A percentile compares a stretch with the other conserved stretches of the same genome.
phyloP scores from a whole-genome alignment of 2,797 vertebrate species.

The Chelmon rostratus region DNA sequence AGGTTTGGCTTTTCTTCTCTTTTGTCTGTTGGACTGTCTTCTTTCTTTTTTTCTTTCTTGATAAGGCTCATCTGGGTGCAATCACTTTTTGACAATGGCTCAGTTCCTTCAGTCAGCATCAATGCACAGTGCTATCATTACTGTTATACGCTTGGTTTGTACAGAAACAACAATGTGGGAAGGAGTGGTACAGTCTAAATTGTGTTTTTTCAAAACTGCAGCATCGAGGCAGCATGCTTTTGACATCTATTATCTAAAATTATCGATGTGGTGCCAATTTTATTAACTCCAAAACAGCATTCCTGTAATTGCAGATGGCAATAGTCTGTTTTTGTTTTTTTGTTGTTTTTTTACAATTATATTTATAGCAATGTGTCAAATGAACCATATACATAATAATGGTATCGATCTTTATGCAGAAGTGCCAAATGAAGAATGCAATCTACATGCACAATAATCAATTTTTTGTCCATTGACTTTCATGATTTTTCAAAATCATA shows the following conservation, averaged over 20 bases:
- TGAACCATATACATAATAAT: conserved; percentile 1
- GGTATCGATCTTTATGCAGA: conserved; percentile 1
- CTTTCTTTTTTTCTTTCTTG: conserved; percentile 22
- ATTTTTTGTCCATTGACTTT: background rate
- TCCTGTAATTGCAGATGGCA: background rate
- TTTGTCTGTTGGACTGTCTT: background rate
- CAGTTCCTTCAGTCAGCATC: conserved; percentile 50
- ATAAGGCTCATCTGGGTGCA: conserved; percentile 53
- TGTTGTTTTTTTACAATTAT: background rate
- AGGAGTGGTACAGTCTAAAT: conserved; percentile 1
- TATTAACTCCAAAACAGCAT: conserved; percentile 8
- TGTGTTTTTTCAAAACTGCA: background rate
- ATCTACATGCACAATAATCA: conserved; percentile 32
- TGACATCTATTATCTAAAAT: conserved; percentile 14
- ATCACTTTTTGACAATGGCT: conserved; percentile 69
- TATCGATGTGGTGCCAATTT: conserved; percentile 20
- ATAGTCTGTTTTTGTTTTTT: background rate
- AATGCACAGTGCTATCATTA: conserved; percentile 49
- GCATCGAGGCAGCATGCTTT: background rate
- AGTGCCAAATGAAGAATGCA: conserved; percentile 50
- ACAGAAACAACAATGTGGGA: conserved; percentile 17
- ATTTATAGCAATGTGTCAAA: conserved; percentile 41
- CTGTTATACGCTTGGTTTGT: conserved; percentile 26
- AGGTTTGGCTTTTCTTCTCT: conserved; percentile 6
- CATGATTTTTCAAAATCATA: conserved; percentile 16